These are phyloP conservation scores for Drosophila dunni DNA, from an alignment of 1,140 invertebrate species.

Conservation along the genomic window DNA sequence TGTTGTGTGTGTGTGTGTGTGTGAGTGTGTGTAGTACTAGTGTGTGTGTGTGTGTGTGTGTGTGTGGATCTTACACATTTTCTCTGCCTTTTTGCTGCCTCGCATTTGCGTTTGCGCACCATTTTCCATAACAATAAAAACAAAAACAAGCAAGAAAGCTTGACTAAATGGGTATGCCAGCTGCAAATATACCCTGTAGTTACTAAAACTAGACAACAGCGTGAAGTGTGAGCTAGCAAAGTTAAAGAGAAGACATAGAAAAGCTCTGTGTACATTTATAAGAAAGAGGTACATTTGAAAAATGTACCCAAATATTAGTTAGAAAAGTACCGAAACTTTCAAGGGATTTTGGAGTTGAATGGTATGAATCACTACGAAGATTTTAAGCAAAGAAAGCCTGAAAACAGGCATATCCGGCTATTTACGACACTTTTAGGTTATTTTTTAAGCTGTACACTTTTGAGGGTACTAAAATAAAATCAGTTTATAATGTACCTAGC, in stretches of 20 bases:
- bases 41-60: conserved; percentile 21
- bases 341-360: no score
- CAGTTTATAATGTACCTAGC: no score
- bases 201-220: neutral
- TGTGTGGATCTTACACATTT: conserved; percentile 33
- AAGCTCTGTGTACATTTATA: neutral
- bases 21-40: neutral
- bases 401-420: no score
- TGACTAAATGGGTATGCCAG: neutral
- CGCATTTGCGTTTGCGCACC: conserved; percentile 79
- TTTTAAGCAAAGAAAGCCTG: no score
- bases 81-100: conserved; percentile 61
- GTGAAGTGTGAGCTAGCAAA: neutral
- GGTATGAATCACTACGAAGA: no score
- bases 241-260: neutral
- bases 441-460: no score
- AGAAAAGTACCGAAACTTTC: no score
- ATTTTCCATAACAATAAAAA: conserved; percentile 75
- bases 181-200: conserved; percentile 2
- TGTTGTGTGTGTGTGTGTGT: conserved; percentile 15
- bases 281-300: no score
- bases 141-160: conserved; percentile 26
- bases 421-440: no score
- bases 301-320: no score
- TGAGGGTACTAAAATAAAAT: no score